Evolutionary conservation across 2,888 invertebrate species (phyloP).

Genomic region (Busseola fusca): DNA sequence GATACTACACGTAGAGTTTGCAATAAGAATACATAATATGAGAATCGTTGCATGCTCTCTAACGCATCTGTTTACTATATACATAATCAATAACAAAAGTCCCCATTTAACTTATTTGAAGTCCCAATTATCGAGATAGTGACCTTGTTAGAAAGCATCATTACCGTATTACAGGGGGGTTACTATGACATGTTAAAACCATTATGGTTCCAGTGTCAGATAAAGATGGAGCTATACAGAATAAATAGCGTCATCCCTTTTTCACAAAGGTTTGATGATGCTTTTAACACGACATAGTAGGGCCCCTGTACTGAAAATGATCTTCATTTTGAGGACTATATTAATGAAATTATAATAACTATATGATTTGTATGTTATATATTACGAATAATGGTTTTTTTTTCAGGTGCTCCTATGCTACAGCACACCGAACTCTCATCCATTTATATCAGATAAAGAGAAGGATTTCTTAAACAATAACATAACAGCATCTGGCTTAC

Average conservation of each 20-base stretch:
- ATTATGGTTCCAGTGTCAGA: too few relatives aligned
- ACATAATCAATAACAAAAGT: not conserved
- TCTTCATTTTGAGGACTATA: not conserved
- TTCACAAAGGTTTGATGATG: too few relatives aligned
- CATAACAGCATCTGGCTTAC: slow-evolving; percentile 86
- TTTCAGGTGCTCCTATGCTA: slow-evolving; percentile 83
- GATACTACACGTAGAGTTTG: not conserved
- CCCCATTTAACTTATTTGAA: not conserved
- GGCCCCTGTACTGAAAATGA: not conserved
- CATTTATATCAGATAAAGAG: slow-evolving; percentile 88
- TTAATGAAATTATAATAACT: not conserved
- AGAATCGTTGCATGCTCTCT: not conserved
- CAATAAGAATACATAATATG: not conserved
- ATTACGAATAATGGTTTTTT: not conserved
- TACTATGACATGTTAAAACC: too few relatives aligned
- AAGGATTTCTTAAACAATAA: slow-evolving; percentile 85
- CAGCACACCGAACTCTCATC: slow-evolving; percentile 85
- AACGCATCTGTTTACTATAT: not conserved
- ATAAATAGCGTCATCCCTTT: too few relatives aligned
- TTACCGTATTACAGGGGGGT: not conserved
- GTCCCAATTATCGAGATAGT: too few relatives aligned
- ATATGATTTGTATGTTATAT: not conserved
- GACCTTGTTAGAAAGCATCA: too few relatives aligned
- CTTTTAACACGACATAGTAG: too few relatives aligned
- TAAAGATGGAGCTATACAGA: too few relatives aligned